Evolutionary conservation across 2,113 vertebrate species (phyloP), one percentile per base, ranked within the genome.

Genomic region (Leiothrix lutea): DNA sequence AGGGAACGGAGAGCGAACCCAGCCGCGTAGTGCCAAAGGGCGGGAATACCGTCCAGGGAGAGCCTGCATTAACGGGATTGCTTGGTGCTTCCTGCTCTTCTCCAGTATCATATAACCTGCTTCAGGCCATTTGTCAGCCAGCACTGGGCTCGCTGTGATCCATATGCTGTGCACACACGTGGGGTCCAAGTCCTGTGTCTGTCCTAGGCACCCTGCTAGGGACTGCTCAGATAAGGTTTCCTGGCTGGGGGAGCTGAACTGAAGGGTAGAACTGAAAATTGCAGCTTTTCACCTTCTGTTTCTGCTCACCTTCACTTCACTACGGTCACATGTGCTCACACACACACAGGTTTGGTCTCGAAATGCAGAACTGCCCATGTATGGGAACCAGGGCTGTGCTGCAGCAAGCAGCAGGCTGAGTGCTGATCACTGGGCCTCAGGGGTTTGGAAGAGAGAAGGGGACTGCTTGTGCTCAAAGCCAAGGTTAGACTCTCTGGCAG

Each of bases 81-180:
- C 80, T 60, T 21, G n/a, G 26, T 61, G 77, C 58, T 94, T 89
- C 72, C 84, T 83, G 53, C 72, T 45, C 81, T 57, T 54, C 85
- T 25, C 69, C 56, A 12, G 21, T 62, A 7, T 74, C 78, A 4
- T 0, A n/a, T 58, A 80, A 87, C 69, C 47, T 8, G 1, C 73
- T 70, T 15, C 2, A 8, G 66, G 67, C 45, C 7, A 1, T 44
- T 65, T 5, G 5, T 48, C 42, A 36, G 92, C 62, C 54, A 50
- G 60, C 40, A 6, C 72, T 16, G 60, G 61, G 54, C 35, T 70
- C 25, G 80, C 77, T 53, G 58, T 66, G 54, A n/a, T 69, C 50
- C 35, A 1, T 42, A 16, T 3, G 40, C 61, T 36, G 23, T 38
- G 75, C 19, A 5, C 1, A 4, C 0, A 0, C 1, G 6, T 56